Conservation (phyloP, 37 sponge, comb jelly and placozoan genomes). For the Axinella damicornis region DNA sequence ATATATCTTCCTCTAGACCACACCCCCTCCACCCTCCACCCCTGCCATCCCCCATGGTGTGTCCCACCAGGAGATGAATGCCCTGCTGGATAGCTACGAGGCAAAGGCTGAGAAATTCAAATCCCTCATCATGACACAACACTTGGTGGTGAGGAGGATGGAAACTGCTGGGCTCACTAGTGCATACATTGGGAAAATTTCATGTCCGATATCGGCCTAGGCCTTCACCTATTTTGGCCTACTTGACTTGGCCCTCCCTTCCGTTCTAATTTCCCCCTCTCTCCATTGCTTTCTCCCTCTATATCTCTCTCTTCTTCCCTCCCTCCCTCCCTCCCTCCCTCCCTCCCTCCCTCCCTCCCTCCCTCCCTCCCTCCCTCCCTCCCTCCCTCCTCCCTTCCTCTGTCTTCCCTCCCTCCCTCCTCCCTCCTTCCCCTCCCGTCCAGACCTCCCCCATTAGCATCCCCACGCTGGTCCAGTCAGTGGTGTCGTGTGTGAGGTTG, state of each 20-base stretch:
- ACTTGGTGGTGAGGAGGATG: conserved; percentile 11
- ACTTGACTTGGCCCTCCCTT: neutral
- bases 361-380: neutral
- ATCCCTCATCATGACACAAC: neutral
- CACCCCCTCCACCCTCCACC: neutral
- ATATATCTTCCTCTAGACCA: too few species aligned
- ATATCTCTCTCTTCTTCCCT: neutral
- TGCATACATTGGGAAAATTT: too few species aligned
- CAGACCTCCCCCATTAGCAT: conserved; percentile 32
- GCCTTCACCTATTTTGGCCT: too few species aligned
- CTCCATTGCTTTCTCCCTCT: neutral
- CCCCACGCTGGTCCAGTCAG: conserved; percentile 29
- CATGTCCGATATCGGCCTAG: too few species aligned
- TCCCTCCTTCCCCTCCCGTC: neutral
- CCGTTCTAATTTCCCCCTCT: neutral
- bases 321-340: conserved; percentile 4
- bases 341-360: conserved; percentile 21
- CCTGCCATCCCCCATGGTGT: neutral
- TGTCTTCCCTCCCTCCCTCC: neutral
- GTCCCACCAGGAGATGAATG: conserved; percentile 15
- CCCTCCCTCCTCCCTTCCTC: too few species aligned
- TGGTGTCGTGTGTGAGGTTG: conserved; percentile 50
- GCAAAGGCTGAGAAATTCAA: conserved; percentile 43
- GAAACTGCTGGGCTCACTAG: neutral
- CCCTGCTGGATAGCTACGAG: conserved; percentile 43